Conservation (phyloP, 2,888 invertebrate species). For the Polyommatus icarus region DNA sequence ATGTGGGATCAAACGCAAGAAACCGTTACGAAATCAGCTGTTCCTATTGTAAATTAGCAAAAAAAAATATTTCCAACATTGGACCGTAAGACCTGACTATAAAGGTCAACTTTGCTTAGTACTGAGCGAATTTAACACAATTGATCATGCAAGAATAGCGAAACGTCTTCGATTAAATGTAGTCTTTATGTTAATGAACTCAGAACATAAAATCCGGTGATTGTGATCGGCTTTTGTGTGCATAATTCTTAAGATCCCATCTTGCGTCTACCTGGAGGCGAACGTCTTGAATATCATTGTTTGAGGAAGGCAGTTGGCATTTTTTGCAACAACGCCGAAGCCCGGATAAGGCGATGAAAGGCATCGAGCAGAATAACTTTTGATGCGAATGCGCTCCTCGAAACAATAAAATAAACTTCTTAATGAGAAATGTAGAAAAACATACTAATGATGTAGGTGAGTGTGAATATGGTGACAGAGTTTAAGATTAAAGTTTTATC, state of each 20-base stretch:
- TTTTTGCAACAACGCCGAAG: conserved; percentile 47
- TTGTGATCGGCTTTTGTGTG: conserved; percentile 44
- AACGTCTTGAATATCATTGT: conserved; percentile 55
- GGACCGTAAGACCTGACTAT: conserved; percentile 32
- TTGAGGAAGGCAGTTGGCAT: conserved; percentile 49
- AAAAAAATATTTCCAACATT: conserved; percentile 34
- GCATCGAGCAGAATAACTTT: conserved; percentile 23
- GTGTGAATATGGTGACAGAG: background rate
- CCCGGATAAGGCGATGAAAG: conserved; percentile 17
- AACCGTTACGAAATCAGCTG: conserved; percentile 77
- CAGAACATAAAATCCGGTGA: conserved; percentile 41
- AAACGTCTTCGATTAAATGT: conserved; percentile 38
- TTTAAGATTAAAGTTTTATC: background rate
- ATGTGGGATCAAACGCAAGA: conserved; percentile 39
- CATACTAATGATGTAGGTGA: background rate
- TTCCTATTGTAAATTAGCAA: conserved; percentile 57
- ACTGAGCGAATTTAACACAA: conserved; percentile 33
- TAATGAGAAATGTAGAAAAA: background rate
- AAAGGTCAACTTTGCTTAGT: conserved; percentile 34
- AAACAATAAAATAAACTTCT: conserved; percentile 19
- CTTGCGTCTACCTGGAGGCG: conserved; percentile 69
- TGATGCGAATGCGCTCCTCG: conserved; percentile 20
- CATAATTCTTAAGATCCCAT: conserved; percentile 70
- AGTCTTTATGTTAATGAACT: conserved; percentile 34
- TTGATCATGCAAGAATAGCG: conserved; percentile 37